Base-by-base conservation (phyloP, 1,140 invertebrate genomes). In the Drosophila orena region DNA sequence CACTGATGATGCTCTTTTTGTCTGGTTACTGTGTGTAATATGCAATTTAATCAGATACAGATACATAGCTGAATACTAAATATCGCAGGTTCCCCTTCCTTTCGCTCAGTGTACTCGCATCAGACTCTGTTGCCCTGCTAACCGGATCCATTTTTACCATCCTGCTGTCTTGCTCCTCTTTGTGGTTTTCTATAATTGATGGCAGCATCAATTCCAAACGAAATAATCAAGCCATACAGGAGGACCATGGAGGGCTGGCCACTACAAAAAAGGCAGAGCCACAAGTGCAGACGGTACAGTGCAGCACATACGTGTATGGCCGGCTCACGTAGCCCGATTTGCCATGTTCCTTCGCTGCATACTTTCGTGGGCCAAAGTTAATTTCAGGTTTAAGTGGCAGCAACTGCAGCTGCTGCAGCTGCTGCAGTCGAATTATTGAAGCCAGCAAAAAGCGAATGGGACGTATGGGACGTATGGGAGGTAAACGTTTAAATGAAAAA, bases 161-260 rank as follows among this genome's bases (percentile, higher is more conserved):
- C 34, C 53, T 37, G 12, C 60, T 34, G 47, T 58, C 43, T 64
- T 37, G 54, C 37, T 68, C 56, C 44, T 59, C 53, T 38, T 56
- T 76, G 65, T 61, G 79, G 60, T 71, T 62, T 59, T 61, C 68
- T 73, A 73, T 79, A 88, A 89, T 88, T 89, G 77, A 88, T 88
- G 74, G 84, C 79, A 89, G 77, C 80, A 80, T 89, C 84, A 89
- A 89, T 88, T 77, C 66, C 69, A 74, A 79, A 84, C 84, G 76
- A 88, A 84, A 89, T 89, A 88, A 88, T 88, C 84, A 89, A 86
- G 83, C 70, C 62, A 68, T 78, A 58, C 55, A 34, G 42, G 14
- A 55, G 37, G 30, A 30, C 37, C 35, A 43, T 5, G 30, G 15
- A 34, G 27, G 27, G 56, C n/a, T 40, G 49, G 38, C 59, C 68